Evolutionary conservation across 2,797 vertebrate species (phyloP).

Genomic region (Esox masquinongy): DNA sequence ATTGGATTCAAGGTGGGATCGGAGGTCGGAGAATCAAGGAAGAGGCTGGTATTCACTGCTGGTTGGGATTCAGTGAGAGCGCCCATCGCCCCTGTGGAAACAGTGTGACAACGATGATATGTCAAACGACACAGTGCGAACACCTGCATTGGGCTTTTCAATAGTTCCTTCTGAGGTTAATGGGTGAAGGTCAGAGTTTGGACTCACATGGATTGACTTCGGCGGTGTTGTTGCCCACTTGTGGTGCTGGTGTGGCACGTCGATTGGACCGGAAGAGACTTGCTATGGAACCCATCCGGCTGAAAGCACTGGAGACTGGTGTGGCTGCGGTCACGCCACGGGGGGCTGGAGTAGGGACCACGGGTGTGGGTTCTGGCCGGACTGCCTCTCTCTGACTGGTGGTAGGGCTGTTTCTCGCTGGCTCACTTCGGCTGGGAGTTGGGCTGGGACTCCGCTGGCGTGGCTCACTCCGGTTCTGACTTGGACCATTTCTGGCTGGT

Average conservation of each 20-base stretch:
- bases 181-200: neutral
- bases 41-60: constrained; percentile 72
- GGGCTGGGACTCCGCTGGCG: constrained; percentile 8
- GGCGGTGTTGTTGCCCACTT: neutral
- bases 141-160: neutral
- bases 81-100: constrained; percentile 54
- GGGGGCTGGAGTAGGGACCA: constrained; percentile 4
- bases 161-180: neutral
- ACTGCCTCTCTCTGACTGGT: constrained; percentile 26
- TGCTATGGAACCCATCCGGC: constrained; percentile 65
- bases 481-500: constrained; percentile 1
- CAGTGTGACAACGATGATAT: neutral
- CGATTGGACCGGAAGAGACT: constrained; percentile 70
- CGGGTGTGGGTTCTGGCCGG: neutral
- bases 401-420: constrained; percentile 11
- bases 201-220: constrained; percentile 48
- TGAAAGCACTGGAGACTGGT: constrained; percentile 52
- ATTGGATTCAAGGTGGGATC: constrained; percentile 26
- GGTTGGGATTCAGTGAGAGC: constrained; percentile 56
- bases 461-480: neutral
- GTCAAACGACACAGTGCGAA: neutral
- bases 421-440: neutral
- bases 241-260: constrained; percentile 45
- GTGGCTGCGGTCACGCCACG: neutral
- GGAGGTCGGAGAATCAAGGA: constrained; percentile 66